Percentiles rank a stretch among this genome's conserved stretches.
Evolutionary conservation across 2,888 invertebrate species (phyloP).

Genomic region (Sipha maydis): DNA sequence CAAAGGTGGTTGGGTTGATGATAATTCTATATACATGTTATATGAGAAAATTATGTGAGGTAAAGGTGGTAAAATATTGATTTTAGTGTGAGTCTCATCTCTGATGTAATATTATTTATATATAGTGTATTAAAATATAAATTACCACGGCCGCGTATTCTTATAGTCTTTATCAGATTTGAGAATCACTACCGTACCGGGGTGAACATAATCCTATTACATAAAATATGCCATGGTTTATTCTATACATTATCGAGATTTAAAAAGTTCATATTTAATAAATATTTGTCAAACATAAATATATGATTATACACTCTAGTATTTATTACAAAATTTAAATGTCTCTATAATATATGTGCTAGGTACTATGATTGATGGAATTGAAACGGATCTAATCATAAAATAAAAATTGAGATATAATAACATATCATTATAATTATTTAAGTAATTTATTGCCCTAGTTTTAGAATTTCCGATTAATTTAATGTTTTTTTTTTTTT

Average conservation of each 20-base stretch:
- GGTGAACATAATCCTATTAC: not conserved
- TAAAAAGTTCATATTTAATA: not conserved
- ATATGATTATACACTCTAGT: not conserved
- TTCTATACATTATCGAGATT: not conserved
- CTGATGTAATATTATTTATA: slow-evolving; percentile 17
- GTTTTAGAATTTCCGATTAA: not conserved
- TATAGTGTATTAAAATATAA: not conserved
- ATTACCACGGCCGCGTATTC: slow-evolving; percentile 1
- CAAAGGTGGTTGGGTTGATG: slow-evolving; percentile 36
- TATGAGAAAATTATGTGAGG: slow-evolving; percentile 15
- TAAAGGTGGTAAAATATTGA: slow-evolving; percentile 52
- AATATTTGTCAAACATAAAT: not conserved
- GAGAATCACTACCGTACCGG: not conserved
- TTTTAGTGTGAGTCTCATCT: slow-evolving; percentile 36
- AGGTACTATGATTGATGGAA: not conserved
- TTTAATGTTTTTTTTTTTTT: not conserved
- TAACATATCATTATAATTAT: not conserved
- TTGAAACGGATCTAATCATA: not conserved
- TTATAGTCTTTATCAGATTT: slow-evolving; percentile 31
- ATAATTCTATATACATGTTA: not conserved
- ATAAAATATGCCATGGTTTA: not conserved
- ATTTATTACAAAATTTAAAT: not conserved
- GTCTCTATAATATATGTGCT: not conserved
- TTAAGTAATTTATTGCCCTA: not conserved
- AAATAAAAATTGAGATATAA: not conserved